Evolutionary conservation across 2,113 vertebrate genomes (phyloP).

Genomic region (Reinhardtius hippoglossoides): DNA sequence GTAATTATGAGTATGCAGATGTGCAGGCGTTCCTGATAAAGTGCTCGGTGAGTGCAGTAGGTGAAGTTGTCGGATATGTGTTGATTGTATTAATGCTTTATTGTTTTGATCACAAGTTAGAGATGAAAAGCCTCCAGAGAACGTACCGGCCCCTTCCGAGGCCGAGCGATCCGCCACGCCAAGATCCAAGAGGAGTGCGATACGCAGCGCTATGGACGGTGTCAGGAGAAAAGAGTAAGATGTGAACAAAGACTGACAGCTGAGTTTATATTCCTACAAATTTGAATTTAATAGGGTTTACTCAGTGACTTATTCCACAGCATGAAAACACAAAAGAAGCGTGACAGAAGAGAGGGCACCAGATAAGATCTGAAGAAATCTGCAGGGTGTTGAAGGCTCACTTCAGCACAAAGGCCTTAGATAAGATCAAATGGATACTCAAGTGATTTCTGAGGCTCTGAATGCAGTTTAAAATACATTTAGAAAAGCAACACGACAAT

Average conservation of each 20-base stretch:
- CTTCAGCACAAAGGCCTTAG: constrained; percentile 17
- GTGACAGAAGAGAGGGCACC: neutral
- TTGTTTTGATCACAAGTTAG: constrained; percentile 41
- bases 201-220: constrained; percentile 73
- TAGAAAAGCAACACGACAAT: constrained; percentile 9
- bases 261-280: neutral
- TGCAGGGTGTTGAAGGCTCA: constrained; percentile 4
- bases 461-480: constrained; percentile 47
- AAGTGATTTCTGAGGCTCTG: constrained; percentile 34
- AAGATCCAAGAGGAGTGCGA: constrained; percentile 72
- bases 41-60: too few relatives aligned
- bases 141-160: constrained; percentile 27
- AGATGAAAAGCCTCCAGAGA: constrained; percentile 60
- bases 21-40: neutral
- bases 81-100: neutral
- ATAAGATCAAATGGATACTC: constrained; percentile 17
- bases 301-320: neutral
- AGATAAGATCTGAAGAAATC: constrained; percentile 5
- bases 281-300: neutral
- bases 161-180: constrained; percentile 71
- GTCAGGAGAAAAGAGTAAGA: constrained; percentile 87
- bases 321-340: neutral
- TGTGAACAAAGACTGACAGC: neutral
- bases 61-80: neutral
- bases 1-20: neutral